These are phyloP conservation scores for Apaloderma vittatum DNA, from an alignment of 2,113 vertebrate genomes.

Conservation along the genomic window DNA sequence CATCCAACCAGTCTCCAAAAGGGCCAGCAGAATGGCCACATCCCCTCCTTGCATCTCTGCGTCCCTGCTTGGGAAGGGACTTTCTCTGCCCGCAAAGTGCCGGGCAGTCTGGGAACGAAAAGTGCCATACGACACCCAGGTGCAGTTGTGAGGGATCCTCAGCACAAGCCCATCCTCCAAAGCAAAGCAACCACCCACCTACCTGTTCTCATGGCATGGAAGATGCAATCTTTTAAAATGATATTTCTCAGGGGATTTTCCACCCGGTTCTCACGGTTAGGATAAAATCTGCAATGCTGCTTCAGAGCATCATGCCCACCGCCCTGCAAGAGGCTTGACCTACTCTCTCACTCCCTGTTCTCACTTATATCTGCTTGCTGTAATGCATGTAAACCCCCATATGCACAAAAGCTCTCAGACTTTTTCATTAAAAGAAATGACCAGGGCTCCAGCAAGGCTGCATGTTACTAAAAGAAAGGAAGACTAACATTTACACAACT, in stretches of 20 bases:
- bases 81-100: too few relatives aligned
- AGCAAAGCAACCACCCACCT: background rate
- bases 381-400: background rate
- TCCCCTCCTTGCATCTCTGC: fast-evolving
- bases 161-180: background rate
- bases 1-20: fast-evolving
- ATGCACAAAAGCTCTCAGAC: background rate
- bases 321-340: background rate
- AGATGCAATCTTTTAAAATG: background rate
- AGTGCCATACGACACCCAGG: background rate
- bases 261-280: background rate
- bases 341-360: background rate
- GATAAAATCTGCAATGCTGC: background rate
- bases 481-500: background rate
- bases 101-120: fast-evolving
- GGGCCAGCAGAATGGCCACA: fast-evolving
- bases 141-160: background rate
- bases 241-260: background rate
- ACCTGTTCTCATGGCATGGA: background rate
- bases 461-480: background rate
- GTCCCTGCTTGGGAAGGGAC: too few relatives aligned
- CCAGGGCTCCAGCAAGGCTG: background rate
- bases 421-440: background rate
- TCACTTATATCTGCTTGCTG: fast-evolving
- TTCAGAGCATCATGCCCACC: background rate